Conservation (phyloP, 2,113 vertebrate species). For the Emydura subglobosa region DNA sequence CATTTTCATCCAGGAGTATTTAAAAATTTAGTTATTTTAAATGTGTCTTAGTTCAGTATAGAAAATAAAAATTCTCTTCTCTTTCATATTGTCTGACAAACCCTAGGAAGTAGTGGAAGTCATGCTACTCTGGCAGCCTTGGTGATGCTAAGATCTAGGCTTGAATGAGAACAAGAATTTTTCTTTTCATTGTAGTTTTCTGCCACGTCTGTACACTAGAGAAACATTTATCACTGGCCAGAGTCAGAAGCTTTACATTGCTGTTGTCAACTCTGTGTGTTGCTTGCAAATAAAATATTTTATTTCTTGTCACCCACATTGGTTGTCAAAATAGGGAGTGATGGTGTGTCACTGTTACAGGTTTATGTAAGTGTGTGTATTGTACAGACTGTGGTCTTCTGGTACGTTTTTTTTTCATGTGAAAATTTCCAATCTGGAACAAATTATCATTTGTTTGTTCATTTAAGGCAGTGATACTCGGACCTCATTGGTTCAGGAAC, state of each 20-base stretch:
- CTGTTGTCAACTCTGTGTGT: neutral
- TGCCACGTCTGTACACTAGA: neutral
- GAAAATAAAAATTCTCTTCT: neutral
- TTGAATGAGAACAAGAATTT: neutral
- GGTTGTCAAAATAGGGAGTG: neutral
- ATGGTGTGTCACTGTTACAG: neutral
- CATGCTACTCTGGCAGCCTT: neutral
- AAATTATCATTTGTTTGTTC: neutral
- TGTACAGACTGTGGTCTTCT: neutral
- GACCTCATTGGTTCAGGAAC: neutral
- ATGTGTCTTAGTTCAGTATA: neutral
- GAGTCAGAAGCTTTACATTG: neutral
- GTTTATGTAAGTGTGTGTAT: neutral
- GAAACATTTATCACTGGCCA: neutral
- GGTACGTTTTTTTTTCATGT: neutral
- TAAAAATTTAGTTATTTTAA: slow-evolving; percentile 2
- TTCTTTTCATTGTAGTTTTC: neutral
- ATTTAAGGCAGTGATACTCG: neutral
- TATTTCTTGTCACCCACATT: neutral
- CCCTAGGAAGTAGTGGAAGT: neutral
- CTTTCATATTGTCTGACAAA: neutral
- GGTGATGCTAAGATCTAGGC: neutral
- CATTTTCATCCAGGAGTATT: neutral
- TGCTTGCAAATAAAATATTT: neutral
- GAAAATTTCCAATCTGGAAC: neutral